Evolutionary conservation across 2,888 invertebrate genomes (phyloP).

Genomic region (Poecilus cupreus): DNA sequence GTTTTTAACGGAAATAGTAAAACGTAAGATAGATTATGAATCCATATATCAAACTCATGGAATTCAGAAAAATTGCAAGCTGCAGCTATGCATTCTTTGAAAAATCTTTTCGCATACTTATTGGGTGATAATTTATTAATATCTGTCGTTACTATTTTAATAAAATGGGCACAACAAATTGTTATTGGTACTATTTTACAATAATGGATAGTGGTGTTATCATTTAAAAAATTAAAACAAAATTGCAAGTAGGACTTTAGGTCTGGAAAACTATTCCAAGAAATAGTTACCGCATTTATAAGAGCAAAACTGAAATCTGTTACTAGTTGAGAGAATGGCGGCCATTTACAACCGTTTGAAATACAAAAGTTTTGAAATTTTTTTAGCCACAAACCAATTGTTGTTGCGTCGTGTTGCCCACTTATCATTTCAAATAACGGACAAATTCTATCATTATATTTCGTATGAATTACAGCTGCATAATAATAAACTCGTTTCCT

Average conservation of each 20-base stretch:
- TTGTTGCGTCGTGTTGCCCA: background rate
- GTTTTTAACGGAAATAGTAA: too few species aligned
- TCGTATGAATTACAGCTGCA: background rate
- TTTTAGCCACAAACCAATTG: background rate
- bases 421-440: background rate
- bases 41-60: too few species aligned
- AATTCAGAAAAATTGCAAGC: too few species aligned
- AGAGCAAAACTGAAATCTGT: background rate
- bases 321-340: background rate
- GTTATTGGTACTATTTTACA: background rate
- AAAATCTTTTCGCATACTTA: too few species aligned
- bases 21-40: too few species aligned
- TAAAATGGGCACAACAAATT: background rate
- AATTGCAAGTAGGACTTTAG: background rate
- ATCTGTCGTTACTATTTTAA: too few species aligned
- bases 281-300: background rate
- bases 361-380: background rate
- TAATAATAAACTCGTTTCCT: background rate
- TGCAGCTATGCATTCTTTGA: too few species aligned
- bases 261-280: background rate
- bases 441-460: background rate
- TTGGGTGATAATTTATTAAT: too few species aligned
- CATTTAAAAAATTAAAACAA: too few species aligned
- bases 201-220: too few species aligned
- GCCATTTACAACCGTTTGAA: background rate